Evolutionary conservation across 2,888 invertebrate genomes (phyloP).

Genomic region (Lycocerus yunnanus): DNA sequence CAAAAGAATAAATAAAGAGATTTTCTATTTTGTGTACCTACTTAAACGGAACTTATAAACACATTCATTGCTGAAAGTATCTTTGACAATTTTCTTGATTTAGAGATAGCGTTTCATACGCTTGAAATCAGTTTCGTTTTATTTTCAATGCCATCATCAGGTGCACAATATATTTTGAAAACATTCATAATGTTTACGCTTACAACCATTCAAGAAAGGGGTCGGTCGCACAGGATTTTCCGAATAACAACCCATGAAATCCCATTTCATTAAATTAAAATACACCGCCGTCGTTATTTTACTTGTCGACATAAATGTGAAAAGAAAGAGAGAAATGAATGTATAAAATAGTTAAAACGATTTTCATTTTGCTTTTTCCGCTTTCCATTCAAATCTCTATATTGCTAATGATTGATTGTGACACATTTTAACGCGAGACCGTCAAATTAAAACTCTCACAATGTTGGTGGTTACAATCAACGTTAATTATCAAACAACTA

Average conservation of each 20-base stretch:
- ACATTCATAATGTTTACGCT: neutral
- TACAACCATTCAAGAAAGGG: neutral
- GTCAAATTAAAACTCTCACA: neutral
- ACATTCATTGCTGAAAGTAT: neutral
- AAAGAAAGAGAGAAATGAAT: neutral
- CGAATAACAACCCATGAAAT: neutral
- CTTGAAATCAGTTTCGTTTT: neutral
- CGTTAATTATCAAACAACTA: neutral
- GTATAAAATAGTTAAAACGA: neutral
- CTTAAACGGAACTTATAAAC: neutral
- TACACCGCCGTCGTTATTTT: neutral
- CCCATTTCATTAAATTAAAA: neutral
- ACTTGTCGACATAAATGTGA: neutral
- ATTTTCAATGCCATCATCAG: neutral
- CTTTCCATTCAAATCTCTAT: neutral
- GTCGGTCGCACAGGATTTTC: neutral
- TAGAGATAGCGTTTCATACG: neutral
- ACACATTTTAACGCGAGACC: neutral
- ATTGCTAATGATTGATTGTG: neutral
- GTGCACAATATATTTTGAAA: neutral
- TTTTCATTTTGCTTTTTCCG: neutral
- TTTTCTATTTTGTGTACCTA: slow-evolving; percentile 28
- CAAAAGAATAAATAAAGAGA: slow-evolving; percentile 19
- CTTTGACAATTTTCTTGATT: slow-evolving; percentile 4
- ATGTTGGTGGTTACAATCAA: neutral